Conservation (phyloP, 2,113 vertebrate species). For the Platycercus adscitus region DNA sequence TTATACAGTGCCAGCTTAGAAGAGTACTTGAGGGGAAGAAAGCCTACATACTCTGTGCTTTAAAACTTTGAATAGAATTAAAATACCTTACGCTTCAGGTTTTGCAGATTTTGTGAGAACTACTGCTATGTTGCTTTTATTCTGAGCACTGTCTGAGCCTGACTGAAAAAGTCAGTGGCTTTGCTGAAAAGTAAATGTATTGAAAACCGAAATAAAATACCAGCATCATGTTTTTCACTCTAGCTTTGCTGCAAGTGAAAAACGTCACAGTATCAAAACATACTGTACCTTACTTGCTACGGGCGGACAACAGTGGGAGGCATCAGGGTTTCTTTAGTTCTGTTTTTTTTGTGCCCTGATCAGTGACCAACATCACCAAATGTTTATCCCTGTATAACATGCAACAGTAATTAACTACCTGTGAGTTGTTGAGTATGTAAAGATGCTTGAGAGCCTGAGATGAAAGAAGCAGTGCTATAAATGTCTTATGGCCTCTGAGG, state of each 20-base stretch:
- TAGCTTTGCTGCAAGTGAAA: not conserved
- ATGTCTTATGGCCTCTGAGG: not conserved
- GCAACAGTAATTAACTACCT: not conserved
- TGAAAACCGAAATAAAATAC: not conserved
- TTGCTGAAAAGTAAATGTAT: not conserved
- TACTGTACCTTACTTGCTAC: not conserved
- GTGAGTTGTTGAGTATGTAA: not conserved
- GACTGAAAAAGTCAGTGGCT: not conserved
- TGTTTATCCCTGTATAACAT: not conserved
- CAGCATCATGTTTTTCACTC: not conserved
- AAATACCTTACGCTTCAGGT: constrained; percentile 15
- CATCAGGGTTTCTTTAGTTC: not conserved
- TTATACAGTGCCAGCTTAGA: constrained; percentile 54
- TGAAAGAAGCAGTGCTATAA: not conserved
- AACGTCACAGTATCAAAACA: not conserved
- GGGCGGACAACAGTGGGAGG: not conserved
- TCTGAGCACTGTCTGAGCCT: not conserved
- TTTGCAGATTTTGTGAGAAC: constrained; percentile 3
- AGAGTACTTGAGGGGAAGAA: constrained; percentile 42
- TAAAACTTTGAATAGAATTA: constrained; percentile 47
- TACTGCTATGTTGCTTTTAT: not conserved
- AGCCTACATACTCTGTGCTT: not conserved
- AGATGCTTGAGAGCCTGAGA: not conserved
- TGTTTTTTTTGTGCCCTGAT: not conserved
- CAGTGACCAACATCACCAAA: not conserved